Base-by-base conservation (phyloP, 1,140 invertebrate species). In the Drosophila truncata region DNA sequence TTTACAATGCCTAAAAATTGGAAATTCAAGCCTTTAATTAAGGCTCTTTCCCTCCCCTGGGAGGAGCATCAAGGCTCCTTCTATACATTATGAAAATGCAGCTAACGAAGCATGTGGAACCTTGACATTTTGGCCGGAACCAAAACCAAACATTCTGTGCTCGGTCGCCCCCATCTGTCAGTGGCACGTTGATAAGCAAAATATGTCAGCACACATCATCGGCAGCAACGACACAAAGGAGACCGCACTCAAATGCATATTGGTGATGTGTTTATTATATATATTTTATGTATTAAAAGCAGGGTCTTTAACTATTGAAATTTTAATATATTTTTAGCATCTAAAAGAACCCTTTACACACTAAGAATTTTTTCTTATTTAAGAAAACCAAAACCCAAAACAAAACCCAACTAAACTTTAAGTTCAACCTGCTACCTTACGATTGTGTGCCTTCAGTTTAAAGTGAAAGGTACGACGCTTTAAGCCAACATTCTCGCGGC, bases 71-170 rank as follows among this genome's bases (percentile, higher is more conserved):
- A n/a, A n/a, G n/a, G n/a, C n/a, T n/a, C 41, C 44, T 18, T 25
- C 16, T 18, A 25, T 76, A 50, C 31, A 59, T 72, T 72, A 50
- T 65, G 54, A 66, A 80, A 79, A 80, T 73, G 78, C 69, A 80
- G 63, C 71, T 64, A 67, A 61, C 74, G 35, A 60, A 39, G 35
- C 74, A 37, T 60, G 29, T 14, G 29, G 31, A 62, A 39, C 69
- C 69, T 80, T 67, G 78, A 80, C 78, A 80, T 80, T 74, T 80
- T 50, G 33, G 29, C 54, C 18, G 29, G 25, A 35, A 29, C 42
- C 52, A 41, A 70, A 71, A 39, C 42, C 55, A 50, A 49, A 41
- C 64, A 78, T 44, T 44, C 33, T 44, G 29, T 44, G 29, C 39
- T 37, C 31, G 55, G 61, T 54, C 27, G 60, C 25, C 60, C 25